Conservation (phyloP, 2,888 invertebrate genomes). For the Dryococelus australis region DNA sequence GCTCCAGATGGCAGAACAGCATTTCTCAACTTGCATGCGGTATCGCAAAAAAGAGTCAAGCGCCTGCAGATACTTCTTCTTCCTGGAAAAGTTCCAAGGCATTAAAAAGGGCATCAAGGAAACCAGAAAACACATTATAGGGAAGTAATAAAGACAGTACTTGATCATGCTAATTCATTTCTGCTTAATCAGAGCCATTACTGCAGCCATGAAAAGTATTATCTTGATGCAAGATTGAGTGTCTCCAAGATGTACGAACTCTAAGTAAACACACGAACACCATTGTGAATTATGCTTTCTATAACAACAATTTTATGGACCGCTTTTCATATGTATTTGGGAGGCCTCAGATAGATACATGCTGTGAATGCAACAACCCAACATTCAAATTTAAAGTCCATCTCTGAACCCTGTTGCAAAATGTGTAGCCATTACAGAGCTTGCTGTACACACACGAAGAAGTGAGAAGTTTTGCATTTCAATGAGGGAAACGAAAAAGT, state of each 20-base stretch:
- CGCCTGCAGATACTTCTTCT: conserved; percentile 5
- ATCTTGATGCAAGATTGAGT: conserved; percentile 21
- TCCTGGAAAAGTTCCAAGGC: background rate
- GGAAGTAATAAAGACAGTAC: background rate
- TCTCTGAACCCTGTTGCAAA: conserved; percentile 23
- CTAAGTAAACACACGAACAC: background rate
- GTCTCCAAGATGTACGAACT: conserved; percentile 2
- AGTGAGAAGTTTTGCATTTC: background rate
- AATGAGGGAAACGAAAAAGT: conserved; percentile 12
- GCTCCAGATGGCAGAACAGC: background rate
- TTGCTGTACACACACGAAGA: background rate
- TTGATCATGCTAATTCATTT: conserved; percentile 2
- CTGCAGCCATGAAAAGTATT: background rate
- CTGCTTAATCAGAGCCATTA: background rate
- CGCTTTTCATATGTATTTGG: background rate
- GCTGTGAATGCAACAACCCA: background rate
- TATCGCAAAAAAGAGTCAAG: background rate
- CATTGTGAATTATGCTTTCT: conserved; percentile 3
- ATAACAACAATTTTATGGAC: background rate
- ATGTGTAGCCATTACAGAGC: background rate
- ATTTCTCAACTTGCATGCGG: background rate
- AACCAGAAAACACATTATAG: background rate
- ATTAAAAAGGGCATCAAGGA: conserved; percentile 11
- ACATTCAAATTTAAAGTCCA: background rate
- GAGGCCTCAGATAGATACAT: background rate